Evolutionary conservation across 2,888 invertebrate species (phyloP), one percentile per base, ranked within the genome.

Genomic region (Hydrotaea cyrtoneurina): DNA sequence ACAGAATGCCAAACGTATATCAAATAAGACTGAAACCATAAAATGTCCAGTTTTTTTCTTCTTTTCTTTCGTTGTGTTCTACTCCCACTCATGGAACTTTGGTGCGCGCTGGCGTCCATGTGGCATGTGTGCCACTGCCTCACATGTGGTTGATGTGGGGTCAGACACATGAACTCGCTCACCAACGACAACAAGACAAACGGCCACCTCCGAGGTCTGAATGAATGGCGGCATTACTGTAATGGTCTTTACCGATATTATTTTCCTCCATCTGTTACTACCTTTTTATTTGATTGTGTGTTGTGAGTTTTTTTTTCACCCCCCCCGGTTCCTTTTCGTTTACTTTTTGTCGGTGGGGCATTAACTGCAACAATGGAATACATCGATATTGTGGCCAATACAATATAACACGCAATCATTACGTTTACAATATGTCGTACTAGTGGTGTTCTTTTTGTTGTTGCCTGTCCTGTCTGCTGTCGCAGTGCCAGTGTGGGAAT

Each of bases 311-410:
- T 13, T 26, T 59, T 31, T 31, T 31, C 31, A 53, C 17, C 39
- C 8, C 46, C 21, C 7, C 31, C 10, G 39, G 36, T 36, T 36
- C 39, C 31, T 57, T 57, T 57, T 57, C 10, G 7, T 11, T 13
- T n/a, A 8, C n/a, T 4, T 26, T 55, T 53, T 53, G 17, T 64
- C n/a, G 64, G 64, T 64, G 17, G 19, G 66, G 21, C 66, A 66
- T 66, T 66, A 66, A 66, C 39, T 10, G 19, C 66, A 43, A 19
- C n/a, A 64, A 43, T 66, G 66, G 43, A 66, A 43, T 46, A 72
- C 76, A 76, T 73, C 73, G 81, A 81, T 81, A 81, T 84, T 84
- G 83, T 73, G 83, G 80, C 73, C 83, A 81, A 43, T 66, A 66
- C 39, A 66, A 66, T 19, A 81, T 39, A 83, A 39, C 83, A 83